A percentile compares a stretch with the other conserved stretches of the same genome.
Evolutionary conservation across 2,113 vertebrate genomes (phyloP).

Genomic region (Speoplatyrhinus poulsoni): DNA sequence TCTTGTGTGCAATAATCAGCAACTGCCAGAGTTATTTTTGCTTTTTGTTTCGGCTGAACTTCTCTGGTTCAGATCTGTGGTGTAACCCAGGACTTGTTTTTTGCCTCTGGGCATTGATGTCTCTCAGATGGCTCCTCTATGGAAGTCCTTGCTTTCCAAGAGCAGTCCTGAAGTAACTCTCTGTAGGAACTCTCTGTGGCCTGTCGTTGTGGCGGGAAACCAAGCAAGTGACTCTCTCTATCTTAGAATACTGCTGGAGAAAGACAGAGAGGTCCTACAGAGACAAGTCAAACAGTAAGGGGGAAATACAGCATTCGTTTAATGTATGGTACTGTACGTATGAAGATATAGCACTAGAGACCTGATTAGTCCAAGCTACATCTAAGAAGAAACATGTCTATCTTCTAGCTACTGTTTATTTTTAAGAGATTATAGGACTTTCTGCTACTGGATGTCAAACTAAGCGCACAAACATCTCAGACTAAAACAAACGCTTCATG

Average conservation of each 20-base stretch:
- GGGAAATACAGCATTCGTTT: background rate
- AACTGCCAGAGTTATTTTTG: background rate
- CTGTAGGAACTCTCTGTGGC: conserved; percentile 60
- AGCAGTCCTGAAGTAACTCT: conserved; percentile 56
- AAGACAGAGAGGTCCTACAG: conserved; percentile 32
- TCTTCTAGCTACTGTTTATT: too few species aligned
- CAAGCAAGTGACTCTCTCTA: conserved; percentile 35
- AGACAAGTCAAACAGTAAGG: conserved; percentile 56
- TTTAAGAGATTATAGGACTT: too few species aligned
- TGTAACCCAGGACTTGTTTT: background rate
- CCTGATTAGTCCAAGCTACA: too few species aligned
- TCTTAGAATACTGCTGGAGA: conserved; percentile 46
- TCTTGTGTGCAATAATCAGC: background rate
- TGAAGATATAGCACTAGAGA: background rate
- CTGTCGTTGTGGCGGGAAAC: conserved; percentile 36
- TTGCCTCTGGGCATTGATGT: conserved; percentile 5
- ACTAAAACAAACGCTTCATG: too few species aligned
- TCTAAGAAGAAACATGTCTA: too few species aligned
- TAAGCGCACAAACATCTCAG: too few species aligned
- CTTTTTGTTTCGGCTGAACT: background rate
- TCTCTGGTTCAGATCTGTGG: background rate
- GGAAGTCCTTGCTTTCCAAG: conserved; percentile 61
- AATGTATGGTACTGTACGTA: background rate
- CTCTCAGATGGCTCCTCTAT: conserved; percentile 57
- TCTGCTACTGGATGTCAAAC: too few species aligned